phyloP scores from a whole-genome alignment of 2,797 vertebrate species.

The Gymnothorax javanicus region DNA sequence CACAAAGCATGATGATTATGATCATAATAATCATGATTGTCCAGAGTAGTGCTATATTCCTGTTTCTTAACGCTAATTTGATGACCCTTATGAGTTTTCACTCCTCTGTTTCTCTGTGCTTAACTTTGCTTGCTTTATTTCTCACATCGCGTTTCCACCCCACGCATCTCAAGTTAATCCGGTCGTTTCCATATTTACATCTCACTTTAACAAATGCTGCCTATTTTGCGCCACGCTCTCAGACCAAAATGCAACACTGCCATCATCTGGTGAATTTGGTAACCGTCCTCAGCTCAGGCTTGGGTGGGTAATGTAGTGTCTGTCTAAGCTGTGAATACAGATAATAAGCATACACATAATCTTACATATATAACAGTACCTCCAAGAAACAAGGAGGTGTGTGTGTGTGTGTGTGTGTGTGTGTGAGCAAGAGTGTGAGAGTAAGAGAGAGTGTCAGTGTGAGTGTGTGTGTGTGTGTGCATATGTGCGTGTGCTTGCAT shows the following conservation, averaged over 20 bases:
- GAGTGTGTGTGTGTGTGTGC: too few relatives aligned
- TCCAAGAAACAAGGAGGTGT: neutral
- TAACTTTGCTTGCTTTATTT: neutral
- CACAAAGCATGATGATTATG: too few relatives aligned
- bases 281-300: neutral
- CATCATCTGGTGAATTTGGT: neutral
- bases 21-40: neutral
- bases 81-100: neutral
- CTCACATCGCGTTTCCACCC: neutral
- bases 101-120: neutral
- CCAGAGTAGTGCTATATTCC: neutral
- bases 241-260: slow-evolving; percentile 6
- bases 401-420: neutral
- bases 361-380: neutral
- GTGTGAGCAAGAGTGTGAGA: neutral
- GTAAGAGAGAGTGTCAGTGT: neutral
- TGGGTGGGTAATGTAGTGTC: neutral
- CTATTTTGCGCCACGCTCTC: neutral
- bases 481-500: too few relatives aligned
- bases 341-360: neutral
- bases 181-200: slow-evolving; percentile 16
- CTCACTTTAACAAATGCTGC: slow-evolving; percentile 1
- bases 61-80: neutral
- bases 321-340: neutral
- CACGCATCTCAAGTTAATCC: neutral